Evolutionary conservation across 1,140 invertebrate genomes (phyloP).

Genomic region (Campoletis sonorensis): DNA sequence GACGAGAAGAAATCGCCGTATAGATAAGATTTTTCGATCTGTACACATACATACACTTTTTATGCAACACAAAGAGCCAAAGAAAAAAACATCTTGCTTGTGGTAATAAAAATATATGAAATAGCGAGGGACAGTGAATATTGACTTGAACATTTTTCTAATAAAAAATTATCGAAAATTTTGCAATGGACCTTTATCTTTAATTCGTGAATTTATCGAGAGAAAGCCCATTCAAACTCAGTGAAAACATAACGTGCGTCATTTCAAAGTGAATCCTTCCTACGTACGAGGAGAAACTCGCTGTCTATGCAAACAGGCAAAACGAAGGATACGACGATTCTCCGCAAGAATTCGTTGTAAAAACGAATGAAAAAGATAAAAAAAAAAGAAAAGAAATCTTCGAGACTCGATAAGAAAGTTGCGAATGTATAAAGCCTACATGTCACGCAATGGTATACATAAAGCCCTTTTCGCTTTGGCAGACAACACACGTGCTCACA

Average conservation of each 20-base stretch:
- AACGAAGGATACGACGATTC: background rate
- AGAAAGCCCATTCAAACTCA: no score
- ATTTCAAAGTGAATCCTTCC: no score
- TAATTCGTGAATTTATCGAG: no score
- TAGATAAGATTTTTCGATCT: slow-evolving; percentile 54
- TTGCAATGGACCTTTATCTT: no score
- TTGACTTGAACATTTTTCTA: no score
- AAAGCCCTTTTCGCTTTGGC: background rate
- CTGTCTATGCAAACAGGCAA: background rate
- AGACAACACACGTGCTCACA: slow-evolving; percentile 61
- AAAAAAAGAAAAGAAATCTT: slow-evolving; percentile 33
- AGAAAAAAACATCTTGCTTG: background rate
- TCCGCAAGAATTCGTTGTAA: background rate
- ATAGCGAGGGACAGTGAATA: no score
- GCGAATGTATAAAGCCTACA: slow-evolving; percentile 62
- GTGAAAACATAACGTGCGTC: no score
- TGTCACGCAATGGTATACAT: slow-evolving; percentile 42
- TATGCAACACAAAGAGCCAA: background rate
- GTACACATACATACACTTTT: no score
- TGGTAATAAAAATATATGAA: background rate
- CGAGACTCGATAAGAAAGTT: slow-evolving; percentile 45
- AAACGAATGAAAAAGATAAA: background rate
- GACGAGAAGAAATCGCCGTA: slow-evolving; percentile 63
- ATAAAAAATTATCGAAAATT: no score
- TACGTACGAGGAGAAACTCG: no score